These are phyloP conservation scores for Epicauta chinensis DNA, from an alignment of 1,140 invertebrate species.

Conservation along the genomic window DNA sequence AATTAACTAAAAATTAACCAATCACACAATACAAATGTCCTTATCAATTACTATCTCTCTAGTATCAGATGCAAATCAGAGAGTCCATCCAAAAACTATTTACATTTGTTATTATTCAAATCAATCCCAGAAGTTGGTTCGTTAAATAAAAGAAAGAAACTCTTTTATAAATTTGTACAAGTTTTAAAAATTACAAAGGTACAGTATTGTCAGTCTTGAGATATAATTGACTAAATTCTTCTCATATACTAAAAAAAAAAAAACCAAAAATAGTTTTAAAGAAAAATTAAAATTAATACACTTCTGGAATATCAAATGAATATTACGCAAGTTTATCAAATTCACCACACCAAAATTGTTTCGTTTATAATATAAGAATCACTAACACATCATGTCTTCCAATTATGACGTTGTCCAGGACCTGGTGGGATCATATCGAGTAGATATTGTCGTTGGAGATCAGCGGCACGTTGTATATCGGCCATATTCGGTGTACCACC, in stretches of 20 bases:
- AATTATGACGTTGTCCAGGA: conserved; percentile 40
- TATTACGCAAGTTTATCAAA: not conserved
- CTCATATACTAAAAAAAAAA: too few relatives aligned
- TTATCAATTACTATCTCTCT: not conserved
- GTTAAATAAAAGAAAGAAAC: too few relatives aligned
- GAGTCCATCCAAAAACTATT: too few relatives aligned
- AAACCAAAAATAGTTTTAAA: too few relatives aligned
- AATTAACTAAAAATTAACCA: conserved; percentile 3
- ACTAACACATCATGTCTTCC: conserved; percentile 41
- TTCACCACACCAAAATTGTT: too few relatives aligned
- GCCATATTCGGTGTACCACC: conserved; percentile 49
- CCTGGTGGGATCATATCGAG: conserved; percentile 89
- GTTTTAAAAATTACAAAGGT: too few relatives aligned
- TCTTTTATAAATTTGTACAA: too few relatives aligned
- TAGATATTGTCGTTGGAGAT: conserved; percentile 91
- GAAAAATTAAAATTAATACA: too few relatives aligned
- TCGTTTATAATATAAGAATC: conserved; percentile 11
- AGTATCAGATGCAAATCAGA: not conserved
- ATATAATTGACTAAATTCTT: too few relatives aligned
- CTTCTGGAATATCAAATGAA: not conserved
- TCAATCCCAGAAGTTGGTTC: too few relatives aligned
- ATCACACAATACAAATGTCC: conserved; percentile 8
- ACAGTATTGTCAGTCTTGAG: too few relatives aligned
- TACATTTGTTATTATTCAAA: too few relatives aligned
- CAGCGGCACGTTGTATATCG: conserved; percentile 74